Evolutionary conservation across 2,888 invertebrate genomes (phyloP).

Genomic region (Exephanes ischioxanthus): DNA sequence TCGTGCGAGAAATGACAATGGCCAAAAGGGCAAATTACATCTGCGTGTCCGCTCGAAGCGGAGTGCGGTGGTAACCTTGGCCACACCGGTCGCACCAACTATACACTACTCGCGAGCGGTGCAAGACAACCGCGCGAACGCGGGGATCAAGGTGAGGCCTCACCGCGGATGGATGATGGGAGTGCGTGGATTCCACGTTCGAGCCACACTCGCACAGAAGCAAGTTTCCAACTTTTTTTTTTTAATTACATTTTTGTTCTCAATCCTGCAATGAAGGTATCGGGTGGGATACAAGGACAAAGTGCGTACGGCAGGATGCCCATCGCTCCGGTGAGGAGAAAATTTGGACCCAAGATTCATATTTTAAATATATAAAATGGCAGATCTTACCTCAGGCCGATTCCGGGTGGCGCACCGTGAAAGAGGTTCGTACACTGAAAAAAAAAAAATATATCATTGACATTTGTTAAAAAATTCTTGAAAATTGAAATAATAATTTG

Average conservation of each 20-base stretch:
- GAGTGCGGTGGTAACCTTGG: slow-evolving; percentile 56
- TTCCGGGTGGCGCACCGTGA: background rate
- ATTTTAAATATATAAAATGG: no score
- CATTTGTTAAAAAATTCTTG: no score
- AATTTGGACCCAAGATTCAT: no score
- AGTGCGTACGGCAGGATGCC: background rate
- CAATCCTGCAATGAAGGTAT: background rate
- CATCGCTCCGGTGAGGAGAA: background rate
- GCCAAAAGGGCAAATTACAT: slow-evolving; percentile 74
- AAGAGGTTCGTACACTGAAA: background rate
- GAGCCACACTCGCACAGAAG: slow-evolving; percentile 13
- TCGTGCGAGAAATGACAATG: slow-evolving; percentile 74
- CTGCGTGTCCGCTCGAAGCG: slow-evolving; percentile 71
- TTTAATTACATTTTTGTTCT: background rate
- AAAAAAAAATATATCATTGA: no score
- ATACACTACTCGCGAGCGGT: slow-evolving; percentile 26
- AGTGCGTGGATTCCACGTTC: slow-evolving; percentile 26
- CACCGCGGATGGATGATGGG: slow-evolving; percentile 34
- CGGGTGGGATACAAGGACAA: background rate
- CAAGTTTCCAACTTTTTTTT: slow-evolving; percentile 2
- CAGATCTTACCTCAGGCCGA: no score
- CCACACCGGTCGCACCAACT: slow-evolving; percentile 65
- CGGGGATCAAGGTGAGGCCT: slow-evolving; percentile 68
- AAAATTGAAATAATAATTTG: no score
- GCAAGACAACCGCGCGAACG: slow-evolving; percentile 20